Conservation (phyloP, 2,888 invertebrate genomes). For the Philopedon plagiatum region DNA sequence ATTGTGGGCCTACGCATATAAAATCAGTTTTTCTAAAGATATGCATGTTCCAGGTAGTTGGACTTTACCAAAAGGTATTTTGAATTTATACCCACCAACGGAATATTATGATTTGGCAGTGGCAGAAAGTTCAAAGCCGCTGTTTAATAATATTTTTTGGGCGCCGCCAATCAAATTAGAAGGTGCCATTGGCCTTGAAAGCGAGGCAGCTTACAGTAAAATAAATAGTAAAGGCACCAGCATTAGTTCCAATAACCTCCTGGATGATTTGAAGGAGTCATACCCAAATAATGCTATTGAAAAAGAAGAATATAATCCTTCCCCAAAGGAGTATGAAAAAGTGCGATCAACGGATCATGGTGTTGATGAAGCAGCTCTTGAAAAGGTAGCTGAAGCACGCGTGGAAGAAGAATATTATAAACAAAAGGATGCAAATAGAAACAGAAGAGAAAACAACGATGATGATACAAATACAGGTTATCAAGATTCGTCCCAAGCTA, state of each 20-base stretch:
- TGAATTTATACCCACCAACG: not conserved
- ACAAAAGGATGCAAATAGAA: not conserved
- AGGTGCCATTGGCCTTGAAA: not conserved
- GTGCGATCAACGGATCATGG: not conserved
- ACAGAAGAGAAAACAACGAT: slow-evolving; percentile 19
- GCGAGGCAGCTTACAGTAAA: not conserved
- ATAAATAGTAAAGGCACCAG: not conserved
- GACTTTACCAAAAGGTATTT: not conserved
- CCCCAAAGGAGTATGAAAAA: not conserved
- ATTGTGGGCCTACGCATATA: not conserved
- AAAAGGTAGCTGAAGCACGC: slow-evolving; percentile 20
- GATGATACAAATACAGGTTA: not conserved
- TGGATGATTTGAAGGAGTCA: not conserved
- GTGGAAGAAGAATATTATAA: slow-evolving; percentile 15
- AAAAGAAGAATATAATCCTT: not conserved
- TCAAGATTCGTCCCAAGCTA: not conserved
- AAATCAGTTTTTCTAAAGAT: not conserved
- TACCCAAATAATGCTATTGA: not conserved
- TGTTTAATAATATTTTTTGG: slow-evolving; percentile 18
- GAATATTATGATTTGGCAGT: not conserved
- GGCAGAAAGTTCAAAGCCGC: not conserved
- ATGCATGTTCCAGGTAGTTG: not conserved
- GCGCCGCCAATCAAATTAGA: not conserved
- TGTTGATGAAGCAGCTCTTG: not conserved
- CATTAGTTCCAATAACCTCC: not conserved